These are phyloP conservation scores for Oxystoma pomonae DNA, from an alignment of 2,888 invertebrate species.

Conservation along the genomic window DNA sequence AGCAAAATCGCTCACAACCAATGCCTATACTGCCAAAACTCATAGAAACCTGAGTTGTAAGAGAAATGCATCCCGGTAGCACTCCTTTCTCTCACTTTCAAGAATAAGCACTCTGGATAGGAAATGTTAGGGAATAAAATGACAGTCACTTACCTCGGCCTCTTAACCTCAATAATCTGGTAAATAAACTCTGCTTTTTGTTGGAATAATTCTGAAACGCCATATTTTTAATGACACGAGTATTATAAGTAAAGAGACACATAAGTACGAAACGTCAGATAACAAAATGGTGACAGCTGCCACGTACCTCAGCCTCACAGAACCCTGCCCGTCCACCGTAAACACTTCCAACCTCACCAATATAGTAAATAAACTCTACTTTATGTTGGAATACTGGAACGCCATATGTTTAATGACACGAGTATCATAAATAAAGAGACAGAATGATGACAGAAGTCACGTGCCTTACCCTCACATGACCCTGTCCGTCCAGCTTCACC, in stretches of 20 bases:
- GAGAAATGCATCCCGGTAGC: too few relatives aligned
- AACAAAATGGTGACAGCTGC: too few relatives aligned
- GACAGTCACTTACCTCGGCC: conserved; percentile 63
- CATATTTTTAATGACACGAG: conserved; percentile 99
- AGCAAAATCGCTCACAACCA: too few relatives aligned
- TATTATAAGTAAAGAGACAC: too few relatives aligned
- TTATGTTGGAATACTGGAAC: conserved; percentile 99
- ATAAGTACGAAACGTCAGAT: too few relatives aligned
- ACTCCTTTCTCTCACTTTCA: too few relatives aligned
- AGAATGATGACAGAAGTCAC: too few relatives aligned
- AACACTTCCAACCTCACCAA: conserved; percentile 95
- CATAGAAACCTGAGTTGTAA: too few relatives aligned
- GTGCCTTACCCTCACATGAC: conserved; percentile 82
- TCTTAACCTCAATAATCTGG: conserved; percentile 90
- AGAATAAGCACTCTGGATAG: too few relatives aligned
- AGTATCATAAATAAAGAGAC: too few relatives aligned
- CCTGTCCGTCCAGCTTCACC: conserved; percentile 96
- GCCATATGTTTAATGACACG: conserved; percentile 99
- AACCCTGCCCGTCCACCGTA: conserved; percentile 95
- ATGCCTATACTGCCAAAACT: too few relatives aligned
- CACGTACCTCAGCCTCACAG: conserved; percentile 77
- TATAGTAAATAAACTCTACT: conserved; percentile 95
- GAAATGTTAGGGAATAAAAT: too few relatives aligned
- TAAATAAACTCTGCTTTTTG: conserved; percentile 99
- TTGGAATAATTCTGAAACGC: conserved; percentile 99